Evolutionary conservation across 2,113 vertebrate species (phyloP).

Genomic region (Elephas maximus): DNA sequence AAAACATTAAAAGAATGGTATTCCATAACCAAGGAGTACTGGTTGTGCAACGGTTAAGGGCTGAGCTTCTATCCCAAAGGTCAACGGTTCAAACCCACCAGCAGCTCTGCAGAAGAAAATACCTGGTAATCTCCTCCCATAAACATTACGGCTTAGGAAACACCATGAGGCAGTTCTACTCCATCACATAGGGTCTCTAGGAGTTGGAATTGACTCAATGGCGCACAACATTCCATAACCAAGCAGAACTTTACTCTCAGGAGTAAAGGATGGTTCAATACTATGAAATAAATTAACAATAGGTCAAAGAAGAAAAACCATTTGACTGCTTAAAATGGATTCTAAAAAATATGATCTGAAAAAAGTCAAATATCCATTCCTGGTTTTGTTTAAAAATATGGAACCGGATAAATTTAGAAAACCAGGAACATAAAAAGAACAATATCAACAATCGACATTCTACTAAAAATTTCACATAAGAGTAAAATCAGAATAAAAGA

Average conservation of each 20-base stretch:
- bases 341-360: background rate
- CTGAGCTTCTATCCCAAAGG: background rate
- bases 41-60: background rate
- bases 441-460: conserved; percentile 1
- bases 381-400: background rate
- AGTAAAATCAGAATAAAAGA: conserved; percentile 46
- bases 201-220: too few relatives aligned
- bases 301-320: conserved; percentile 25
- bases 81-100: background rate
- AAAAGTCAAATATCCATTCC: conserved; percentile 25
- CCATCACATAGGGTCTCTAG: too few relatives aligned
- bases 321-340: conserved; percentile 30
- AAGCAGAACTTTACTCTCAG: too few relatives aligned
- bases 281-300: background rate
- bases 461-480: conserved; percentile 37
- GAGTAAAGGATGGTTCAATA: background rate
- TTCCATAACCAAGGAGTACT: conserved; percentile 1
- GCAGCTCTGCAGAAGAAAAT: background rate
- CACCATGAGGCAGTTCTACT: too few relatives aligned
- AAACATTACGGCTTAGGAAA: too few relatives aligned
- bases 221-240: too few relatives aligned
- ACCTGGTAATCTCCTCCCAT: too few relatives aligned
- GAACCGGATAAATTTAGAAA: background rate
- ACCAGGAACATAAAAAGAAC: conserved; percentile 3
- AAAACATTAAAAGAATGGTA: conserved; percentile 29